Evolutionary conservation across 2,113 vertebrate genomes (phyloP).

Genomic region (Argyrosomus japonicus): DNA sequence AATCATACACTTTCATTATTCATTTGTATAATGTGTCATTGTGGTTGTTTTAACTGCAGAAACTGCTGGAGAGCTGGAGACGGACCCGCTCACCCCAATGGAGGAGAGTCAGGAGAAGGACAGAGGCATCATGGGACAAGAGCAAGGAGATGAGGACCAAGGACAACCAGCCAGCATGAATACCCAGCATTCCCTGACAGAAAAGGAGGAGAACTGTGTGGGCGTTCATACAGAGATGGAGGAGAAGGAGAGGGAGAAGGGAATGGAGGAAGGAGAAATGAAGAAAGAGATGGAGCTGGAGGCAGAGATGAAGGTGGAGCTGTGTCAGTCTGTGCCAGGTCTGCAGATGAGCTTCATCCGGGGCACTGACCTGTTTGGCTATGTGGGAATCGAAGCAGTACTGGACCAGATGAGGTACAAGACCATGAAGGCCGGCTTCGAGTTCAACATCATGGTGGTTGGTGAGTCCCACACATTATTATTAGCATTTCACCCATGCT

Average conservation of each 20-base stretch:
- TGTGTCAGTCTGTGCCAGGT: conserved; percentile 41
- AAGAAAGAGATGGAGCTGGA: conserved; percentile 50
- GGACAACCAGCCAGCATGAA: not conserved
- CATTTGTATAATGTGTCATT: not conserved
- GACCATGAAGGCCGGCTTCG: conserved; percentile 95
- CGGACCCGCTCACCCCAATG: conserved; percentile 68
- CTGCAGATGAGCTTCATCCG: conserved; percentile 68
- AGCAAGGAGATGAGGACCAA: conserved; percentile 4
- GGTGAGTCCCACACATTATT: conserved; percentile 83
- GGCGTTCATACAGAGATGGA: conserved; percentile 44
- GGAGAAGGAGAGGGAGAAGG: conserved; percentile 58
- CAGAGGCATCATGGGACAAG: conserved; percentile 25
- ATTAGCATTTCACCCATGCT: too few species aligned
- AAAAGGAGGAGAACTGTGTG: conserved; percentile 9
- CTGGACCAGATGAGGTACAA: conserved; percentile 96
- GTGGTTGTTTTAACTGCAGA: conserved; percentile 50
- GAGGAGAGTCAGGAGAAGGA: conserved; percentile 74
- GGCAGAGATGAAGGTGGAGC: conserved; percentile 52
- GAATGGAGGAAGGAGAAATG: conserved; percentile 54
- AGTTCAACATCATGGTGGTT: conserved; percentile 99
- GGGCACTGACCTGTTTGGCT: conserved; percentile 85
- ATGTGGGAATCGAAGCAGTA: conserved; percentile 94
- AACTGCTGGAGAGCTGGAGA: conserved; percentile 63
- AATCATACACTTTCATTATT: not conserved
- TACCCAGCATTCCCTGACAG: not conserved